Conservation (phyloP, 2,113 vertebrate species). For the Crotalus tigris region DNA sequence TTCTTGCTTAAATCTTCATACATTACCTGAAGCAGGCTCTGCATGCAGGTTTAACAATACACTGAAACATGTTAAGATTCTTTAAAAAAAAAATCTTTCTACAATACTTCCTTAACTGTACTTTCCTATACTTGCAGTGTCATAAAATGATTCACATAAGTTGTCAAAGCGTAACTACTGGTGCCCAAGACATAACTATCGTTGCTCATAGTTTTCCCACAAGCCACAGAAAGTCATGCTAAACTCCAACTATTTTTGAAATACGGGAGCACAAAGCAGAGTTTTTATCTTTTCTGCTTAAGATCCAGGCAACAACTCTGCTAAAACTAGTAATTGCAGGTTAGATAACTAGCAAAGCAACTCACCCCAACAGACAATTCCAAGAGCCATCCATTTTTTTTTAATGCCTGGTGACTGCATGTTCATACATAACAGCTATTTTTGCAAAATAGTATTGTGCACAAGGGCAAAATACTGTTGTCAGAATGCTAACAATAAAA, state of each 20-base stretch:
- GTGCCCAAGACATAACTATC: not conserved
- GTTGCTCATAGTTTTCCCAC: not conserved
- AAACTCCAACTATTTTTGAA: not conserved
- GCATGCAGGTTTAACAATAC: not conserved
- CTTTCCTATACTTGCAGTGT: not conserved
- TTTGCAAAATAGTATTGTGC: not conserved
- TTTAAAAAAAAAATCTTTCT: not conserved
- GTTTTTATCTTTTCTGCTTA: not conserved
- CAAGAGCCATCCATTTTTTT: not conserved
- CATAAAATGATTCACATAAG: not conserved
- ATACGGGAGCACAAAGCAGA: not conserved
- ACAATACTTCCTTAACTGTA: not conserved
- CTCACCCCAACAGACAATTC: not conserved
- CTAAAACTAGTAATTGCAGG: not conserved
- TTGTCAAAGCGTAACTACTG: conserved; percentile 11
- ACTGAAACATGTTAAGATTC: not conserved
- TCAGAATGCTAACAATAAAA: not conserved
- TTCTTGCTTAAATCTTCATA: not conserved
- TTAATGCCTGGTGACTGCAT: not conserved
- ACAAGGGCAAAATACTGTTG: not conserved
- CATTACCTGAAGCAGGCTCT: not conserved
- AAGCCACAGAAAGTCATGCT: conserved; percentile 11
- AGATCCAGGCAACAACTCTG: not conserved
- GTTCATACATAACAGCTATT: not conserved
- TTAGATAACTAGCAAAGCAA: not conserved